Evolutionary conservation across 2,113 vertebrate species (phyloP), one percentile per base, ranked within the genome.

Genomic region (Pteruthius melanotis): DNA sequence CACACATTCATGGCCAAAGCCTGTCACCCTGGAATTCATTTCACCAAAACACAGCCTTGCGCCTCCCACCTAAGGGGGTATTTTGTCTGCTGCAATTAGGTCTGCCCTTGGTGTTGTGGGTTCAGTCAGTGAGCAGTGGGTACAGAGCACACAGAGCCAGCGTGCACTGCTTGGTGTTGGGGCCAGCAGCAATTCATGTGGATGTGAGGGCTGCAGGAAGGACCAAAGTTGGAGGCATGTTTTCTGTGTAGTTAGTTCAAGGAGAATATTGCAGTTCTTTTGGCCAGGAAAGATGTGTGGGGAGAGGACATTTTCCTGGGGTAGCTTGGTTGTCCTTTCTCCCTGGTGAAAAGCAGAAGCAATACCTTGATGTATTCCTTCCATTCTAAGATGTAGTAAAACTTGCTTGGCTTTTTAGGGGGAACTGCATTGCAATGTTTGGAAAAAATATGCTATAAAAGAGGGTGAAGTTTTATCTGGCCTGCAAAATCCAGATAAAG

Each of bases 121-220:
- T 30, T 78, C 69, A 60, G 27, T 54, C 1, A 0, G 21, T 7
- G 61, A 31, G 30, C 27, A 75, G 39, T 8, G 35, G 13, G 16
- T 15, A 23, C 63, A 60, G 63, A 35, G 60, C 2, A 1, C 22
- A 45, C 7, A 17, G 13, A 39, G 11, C 42, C 42, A 40, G 39
- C 0, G 0, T 18, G 13, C 10, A 7, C 15, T 4, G 1, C 44
- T 28, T 18, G 37, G 12, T 44, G 50, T n/a, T 2, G 2, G 9
- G 52, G 39, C 0, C 4, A 69, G 42, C 20, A 13, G 44, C 7
- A 50, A 21, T 35, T 45, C 17, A 2, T 1, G 2, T 37, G 10
- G 28, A 53, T n/a, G 20, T 15, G 37, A 71, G 19, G 21, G 11
- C 71, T 56, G 24, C 57, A 44, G 39, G 26, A 65, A 70, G 16